Conservation (phyloP, 2,888 invertebrate species). For the Chorisops tibialis region DNA sequence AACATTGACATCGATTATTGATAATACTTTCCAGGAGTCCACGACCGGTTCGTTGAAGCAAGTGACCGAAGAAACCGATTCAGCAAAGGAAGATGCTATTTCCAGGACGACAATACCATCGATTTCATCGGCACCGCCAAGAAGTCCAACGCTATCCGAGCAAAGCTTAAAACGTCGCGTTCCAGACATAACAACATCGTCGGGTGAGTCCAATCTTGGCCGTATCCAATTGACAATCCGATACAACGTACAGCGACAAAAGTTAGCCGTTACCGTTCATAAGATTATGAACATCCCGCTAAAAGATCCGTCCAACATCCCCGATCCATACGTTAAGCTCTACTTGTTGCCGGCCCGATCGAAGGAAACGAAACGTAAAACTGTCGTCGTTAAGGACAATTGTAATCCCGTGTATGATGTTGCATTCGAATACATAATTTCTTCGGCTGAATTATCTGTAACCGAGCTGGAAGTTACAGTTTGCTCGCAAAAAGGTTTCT, state of each 20-base stretch:
- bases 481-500: conserved; percentile 81
- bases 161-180: conserved; percentile 58
- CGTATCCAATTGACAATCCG: conserved; percentile 80
- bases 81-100: background rate
- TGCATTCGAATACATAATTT: conserved; percentile 84
- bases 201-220: conserved; percentile 73
- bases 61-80: background rate
- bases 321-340: conserved; percentile 86
- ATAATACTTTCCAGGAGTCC: background rate
- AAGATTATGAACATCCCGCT: conserved; percentile 83
- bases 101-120: background rate
- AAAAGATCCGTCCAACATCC: conserved; percentile 77
- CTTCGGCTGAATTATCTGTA: conserved; percentile 72
- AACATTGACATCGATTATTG: background rate
- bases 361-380: conserved; percentile 84
- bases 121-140: background rate
- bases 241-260: conserved; percentile 80
- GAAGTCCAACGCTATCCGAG: background rate
- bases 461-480: conserved; percentile 81
- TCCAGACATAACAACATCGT: conserved; percentile 60
- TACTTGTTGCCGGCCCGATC: conserved; percentile 80
- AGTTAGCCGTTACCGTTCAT: conserved; percentile 79
- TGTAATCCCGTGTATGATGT: conserved; percentile 90
- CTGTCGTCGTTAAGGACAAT: conserved; percentile 76
- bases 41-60: background rate